Conservation (phyloP, 2,797 vertebrate genomes). For the Petrocephalus sullivani region DNA sequence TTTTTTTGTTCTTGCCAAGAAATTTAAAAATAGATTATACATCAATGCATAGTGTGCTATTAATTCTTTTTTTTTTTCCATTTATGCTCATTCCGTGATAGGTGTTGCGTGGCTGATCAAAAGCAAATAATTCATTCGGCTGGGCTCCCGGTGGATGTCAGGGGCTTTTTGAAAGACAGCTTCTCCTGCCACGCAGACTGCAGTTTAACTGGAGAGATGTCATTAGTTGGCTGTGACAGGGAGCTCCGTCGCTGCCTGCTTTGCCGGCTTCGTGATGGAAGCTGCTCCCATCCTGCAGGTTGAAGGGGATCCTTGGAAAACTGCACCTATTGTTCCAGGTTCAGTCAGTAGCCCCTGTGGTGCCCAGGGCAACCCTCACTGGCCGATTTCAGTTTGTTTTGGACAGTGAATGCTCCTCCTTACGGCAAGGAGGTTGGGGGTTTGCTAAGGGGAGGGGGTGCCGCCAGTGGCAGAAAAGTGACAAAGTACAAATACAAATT, state of each 20-base stretch:
- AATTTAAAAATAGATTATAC: background rate
- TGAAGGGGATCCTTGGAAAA: background rate
- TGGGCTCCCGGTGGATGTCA: background rate
- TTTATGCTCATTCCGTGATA: background rate
- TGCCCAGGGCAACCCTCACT: background rate
- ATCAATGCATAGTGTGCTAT: background rate
- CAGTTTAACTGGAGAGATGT: background rate
- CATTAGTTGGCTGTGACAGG: constrained; percentile 4
- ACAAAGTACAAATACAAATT: background rate
- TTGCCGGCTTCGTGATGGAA: background rate
- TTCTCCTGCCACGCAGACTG: background rate
- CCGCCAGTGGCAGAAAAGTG: background rate
- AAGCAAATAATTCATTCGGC: background rate
- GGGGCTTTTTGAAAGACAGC: background rate
- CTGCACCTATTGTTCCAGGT: background rate
- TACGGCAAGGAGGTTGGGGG: background rate
- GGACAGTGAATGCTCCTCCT: background rate
- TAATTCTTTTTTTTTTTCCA: background rate
- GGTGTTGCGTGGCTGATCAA: background rate
- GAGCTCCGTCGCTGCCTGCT: background rate
- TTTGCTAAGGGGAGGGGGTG: background rate
- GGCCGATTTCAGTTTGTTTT: background rate
- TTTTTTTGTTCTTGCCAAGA: background rate
- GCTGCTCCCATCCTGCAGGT: background rate
- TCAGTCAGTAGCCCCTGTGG: background rate